Conservation (phyloP, 2,113 vertebrate genomes). For the Carollia perspicillata region DNA sequence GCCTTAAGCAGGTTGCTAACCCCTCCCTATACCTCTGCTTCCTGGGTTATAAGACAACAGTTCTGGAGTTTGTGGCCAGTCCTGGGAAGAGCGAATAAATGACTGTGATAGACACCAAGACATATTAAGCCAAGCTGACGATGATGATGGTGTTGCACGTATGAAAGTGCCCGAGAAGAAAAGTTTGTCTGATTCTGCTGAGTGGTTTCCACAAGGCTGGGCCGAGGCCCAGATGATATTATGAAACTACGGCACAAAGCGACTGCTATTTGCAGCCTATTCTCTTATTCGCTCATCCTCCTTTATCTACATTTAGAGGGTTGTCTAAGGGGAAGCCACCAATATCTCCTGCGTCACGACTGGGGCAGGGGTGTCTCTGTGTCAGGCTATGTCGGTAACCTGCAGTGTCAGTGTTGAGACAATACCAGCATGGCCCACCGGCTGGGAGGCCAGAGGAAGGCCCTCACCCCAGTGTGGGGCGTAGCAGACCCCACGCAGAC, state of each 20-base stretch:
- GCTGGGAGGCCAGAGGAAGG: background rate
- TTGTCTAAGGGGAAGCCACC: background rate
- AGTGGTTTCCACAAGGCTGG: background rate
- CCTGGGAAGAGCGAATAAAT: background rate
- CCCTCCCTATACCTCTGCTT: background rate
- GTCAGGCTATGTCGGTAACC: background rate
- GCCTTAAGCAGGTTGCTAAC: too few species aligned
- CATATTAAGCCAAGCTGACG: background rate
- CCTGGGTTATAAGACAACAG: background rate
- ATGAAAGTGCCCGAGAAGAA: background rate
- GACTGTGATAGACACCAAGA: background rate
- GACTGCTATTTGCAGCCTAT: background rate
- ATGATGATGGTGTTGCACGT: background rate
- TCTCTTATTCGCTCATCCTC: background rate
- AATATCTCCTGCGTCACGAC: background rate
- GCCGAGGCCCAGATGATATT: background rate
- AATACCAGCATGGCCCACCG: too few species aligned
- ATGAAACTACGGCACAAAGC: background rate
- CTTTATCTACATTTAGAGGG: background rate
- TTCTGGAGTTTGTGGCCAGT: background rate
- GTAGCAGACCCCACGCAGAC: rapidly evolving
- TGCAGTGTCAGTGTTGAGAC: too few species aligned
- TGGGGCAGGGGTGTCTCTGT: background rate
- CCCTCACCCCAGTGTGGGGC: background rate
- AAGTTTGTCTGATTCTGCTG: background rate